Conservation (phyloP, 2,888 invertebrate genomes). For the Aromia moschata region DNA sequence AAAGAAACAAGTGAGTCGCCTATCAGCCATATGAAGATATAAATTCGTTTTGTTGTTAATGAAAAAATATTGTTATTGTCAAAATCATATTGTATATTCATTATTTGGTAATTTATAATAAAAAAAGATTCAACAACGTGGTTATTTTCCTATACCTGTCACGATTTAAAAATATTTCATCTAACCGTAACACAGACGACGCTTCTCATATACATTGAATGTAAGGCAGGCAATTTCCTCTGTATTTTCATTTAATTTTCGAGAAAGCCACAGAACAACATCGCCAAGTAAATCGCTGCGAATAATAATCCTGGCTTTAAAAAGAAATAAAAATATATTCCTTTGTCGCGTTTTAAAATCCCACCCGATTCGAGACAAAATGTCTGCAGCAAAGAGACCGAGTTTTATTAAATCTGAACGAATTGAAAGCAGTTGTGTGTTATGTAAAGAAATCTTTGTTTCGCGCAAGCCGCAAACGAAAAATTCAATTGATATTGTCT, state of each 20-base stretch:
- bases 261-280: background rate
- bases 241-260: slow-evolving; percentile 4
- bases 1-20: no score
- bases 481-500: slow-evolving; percentile 42
- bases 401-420: slow-evolving; percentile 24
- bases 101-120: no score
- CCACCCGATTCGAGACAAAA: slow-evolving; percentile 5
- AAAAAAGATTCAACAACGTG: no score
- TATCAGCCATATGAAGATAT: no score
- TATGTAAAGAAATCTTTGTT: slow-evolving; percentile 25
- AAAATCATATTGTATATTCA: no score
- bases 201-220: no score
- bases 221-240: no score
- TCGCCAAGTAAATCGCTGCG: background rate
- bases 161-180: no score
- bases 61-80: no score
- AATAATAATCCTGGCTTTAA: background rate
- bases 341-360: slow-evolving; percentile 13
- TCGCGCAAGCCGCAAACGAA: slow-evolving; percentile 17
- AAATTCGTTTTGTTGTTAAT: no score
- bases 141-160: no score
- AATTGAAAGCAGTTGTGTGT: slow-evolving; percentile 22
- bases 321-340: background rate
- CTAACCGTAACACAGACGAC: no score
- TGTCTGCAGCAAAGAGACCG: slow-evolving; percentile 8